A percentile compares a stretch with the other conserved stretches of the same genome.
Evolutionary conservation across 2,797 vertebrate genomes (phyloP).

Genomic region (Schizopygopsis pylzovi): DNA sequence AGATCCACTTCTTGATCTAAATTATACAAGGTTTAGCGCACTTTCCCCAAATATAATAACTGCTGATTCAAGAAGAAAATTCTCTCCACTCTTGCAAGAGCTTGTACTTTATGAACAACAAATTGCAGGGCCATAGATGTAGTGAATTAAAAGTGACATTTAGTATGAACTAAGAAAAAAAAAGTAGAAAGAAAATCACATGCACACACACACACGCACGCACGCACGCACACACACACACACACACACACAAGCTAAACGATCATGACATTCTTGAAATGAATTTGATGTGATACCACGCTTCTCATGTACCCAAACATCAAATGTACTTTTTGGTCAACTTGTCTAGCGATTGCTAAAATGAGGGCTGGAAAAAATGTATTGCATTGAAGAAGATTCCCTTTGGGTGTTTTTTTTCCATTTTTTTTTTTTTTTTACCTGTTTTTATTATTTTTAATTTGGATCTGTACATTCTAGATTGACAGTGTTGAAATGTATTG

Average conservation of each 20-base stretch:
- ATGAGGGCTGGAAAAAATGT: constrained; percentile 74
- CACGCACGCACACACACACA: background rate
- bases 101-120: constrained; percentile 33
- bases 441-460: constrained; percentile 61
- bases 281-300: constrained; percentile 60
- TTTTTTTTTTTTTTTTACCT: background rate
- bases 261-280: constrained; percentile 65
- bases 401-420: constrained; percentile 72
- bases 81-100: constrained; percentile 31
- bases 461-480: constrained; percentile 74
- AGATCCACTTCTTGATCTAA: constrained; percentile 36
- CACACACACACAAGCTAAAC: constrained; percentile 53
- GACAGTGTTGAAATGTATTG: constrained; percentile 75
- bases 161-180: constrained; percentile 39
- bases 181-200: background rate
- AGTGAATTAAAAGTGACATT: constrained; percentile 49
- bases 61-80: background rate
- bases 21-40: constrained; percentile 31
- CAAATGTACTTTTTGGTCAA: constrained; percentile 77
- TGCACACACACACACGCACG: background rate
- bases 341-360: constrained; percentile 72
- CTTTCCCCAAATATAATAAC: background rate
- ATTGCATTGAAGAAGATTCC: constrained; percentile 79
- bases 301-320: constrained; percentile 51
- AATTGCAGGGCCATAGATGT: constrained; percentile 34